Evolutionary conservation across 2,888 invertebrate genomes (phyloP).

Genomic region (Chesias legatella): DNA sequence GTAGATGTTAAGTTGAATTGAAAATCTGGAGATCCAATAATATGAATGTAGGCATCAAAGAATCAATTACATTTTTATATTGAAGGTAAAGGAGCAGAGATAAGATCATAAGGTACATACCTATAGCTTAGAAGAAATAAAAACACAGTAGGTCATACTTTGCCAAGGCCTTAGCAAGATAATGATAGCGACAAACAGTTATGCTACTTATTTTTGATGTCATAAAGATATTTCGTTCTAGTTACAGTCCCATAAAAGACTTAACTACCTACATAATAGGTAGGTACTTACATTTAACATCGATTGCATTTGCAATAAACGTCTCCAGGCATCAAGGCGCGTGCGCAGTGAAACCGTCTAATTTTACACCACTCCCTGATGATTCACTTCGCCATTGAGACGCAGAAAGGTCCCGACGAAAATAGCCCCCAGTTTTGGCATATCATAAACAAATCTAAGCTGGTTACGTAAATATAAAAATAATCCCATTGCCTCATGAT

Average conservation of each 20-base stretch:
- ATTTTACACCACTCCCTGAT: conserved; percentile 51
- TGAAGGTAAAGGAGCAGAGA: too few species aligned
- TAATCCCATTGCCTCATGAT: conserved; percentile 23
- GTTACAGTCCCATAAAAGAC: neutral
- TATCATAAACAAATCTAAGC: conserved; percentile 46
- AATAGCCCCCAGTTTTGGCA: conserved; percentile 50
- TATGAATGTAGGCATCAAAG: too few species aligned
- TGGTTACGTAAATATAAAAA: conserved; percentile 23
- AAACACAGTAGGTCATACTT: too few species aligned
- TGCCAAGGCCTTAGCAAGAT: too few species aligned
- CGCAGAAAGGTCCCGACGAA: conserved; percentile 51
- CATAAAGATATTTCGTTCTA: too few species aligned
- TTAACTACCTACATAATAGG: neutral
- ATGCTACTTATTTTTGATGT: too few species aligned
- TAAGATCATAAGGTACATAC: too few species aligned
- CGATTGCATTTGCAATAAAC: conserved; percentile 14
- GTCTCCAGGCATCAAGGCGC: conserved; percentile 27
- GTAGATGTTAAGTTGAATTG: too few species aligned
- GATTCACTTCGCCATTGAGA: conserved; percentile 63
- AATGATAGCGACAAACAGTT: too few species aligned
- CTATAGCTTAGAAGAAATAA: too few species aligned
- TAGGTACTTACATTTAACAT: conserved; percentile 2
- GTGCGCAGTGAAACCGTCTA: conserved; percentile 49
- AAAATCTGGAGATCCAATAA: too few species aligned
- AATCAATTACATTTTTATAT: too few species aligned